phyloP scores from a whole-genome alignment of 2,888 invertebrate genomes.

The Euplagia quadripunctaria region DNA sequence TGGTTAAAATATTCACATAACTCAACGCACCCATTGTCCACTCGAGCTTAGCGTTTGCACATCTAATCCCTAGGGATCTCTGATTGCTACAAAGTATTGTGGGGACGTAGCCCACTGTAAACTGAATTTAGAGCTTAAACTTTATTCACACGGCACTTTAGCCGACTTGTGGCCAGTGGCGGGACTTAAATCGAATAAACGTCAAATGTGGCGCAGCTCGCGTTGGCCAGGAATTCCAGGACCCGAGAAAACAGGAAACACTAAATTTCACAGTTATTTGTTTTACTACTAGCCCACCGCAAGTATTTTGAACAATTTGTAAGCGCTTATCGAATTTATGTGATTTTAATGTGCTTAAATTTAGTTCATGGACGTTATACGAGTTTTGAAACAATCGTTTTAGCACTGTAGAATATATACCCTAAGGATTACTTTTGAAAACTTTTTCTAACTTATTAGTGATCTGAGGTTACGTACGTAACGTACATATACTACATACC shows the following conservation, averaged over 20 bases:
- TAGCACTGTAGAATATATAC: too few species aligned
- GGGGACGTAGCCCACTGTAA: conserved; percentile 58
- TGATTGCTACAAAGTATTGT: conserved; percentile 64
- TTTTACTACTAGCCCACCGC: conserved; percentile 52
- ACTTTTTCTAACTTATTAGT: too few species aligned
- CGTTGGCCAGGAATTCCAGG: conserved; percentile 45
- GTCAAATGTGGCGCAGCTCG: conserved; percentile 70
- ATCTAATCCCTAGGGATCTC: conserved; percentile 44
- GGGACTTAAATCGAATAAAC: conserved; percentile 80
- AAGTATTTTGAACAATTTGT: conserved; percentile 48
- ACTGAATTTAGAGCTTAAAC: conserved; percentile 73
- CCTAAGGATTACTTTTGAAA: too few species aligned
- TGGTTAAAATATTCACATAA: conserved; percentile 40
- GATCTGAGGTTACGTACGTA: too few species aligned
- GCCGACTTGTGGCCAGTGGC: conserved; percentile 63
- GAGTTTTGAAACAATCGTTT: too few species aligned
- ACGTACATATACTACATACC: too few species aligned
- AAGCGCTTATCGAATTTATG: conserved; percentile 37
- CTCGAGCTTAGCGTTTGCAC: conserved; percentile 33
- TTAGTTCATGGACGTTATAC: not conserved
- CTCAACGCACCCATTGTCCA: conserved; percentile 44
- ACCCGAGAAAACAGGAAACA: conserved; percentile 61
- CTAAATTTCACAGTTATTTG: conserved; percentile 70
- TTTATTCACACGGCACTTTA: conserved; percentile 73
- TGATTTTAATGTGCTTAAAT: conserved; percentile 22